These are phyloP conservation scores for Cettia cetti DNA, from an alignment of 2,113 vertebrate species.

Conservation along the genomic window DNA sequence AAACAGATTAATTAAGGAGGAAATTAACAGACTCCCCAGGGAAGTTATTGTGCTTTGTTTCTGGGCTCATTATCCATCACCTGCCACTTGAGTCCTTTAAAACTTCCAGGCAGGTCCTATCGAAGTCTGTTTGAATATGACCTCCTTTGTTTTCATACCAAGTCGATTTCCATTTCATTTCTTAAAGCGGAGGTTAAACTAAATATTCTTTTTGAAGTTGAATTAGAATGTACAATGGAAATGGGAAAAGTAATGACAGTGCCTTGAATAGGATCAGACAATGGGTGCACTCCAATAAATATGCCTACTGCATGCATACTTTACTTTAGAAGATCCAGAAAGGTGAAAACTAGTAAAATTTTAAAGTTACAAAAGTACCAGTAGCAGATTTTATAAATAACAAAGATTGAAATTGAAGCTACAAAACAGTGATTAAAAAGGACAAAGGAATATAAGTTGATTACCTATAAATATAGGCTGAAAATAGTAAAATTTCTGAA, in stretches of 20 bases:
- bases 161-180: slow-evolving; percentile 20
- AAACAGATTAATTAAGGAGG: background rate
- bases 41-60: background rate
- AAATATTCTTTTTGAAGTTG: slow-evolving; percentile 53
- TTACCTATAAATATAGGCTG: background rate
- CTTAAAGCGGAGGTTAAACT: slow-evolving; percentile 39
- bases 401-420: background rate
- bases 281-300: background rate
- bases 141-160: slow-evolving; percentile 19
- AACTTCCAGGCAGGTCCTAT: background rate
- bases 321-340: background rate
- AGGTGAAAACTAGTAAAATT: background rate
- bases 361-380: background rate
- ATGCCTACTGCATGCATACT: background rate
- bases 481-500: background rate
- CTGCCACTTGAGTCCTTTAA: background rate
- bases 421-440: background rate
- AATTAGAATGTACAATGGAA: slow-evolving; percentile 22
- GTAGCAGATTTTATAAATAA: background rate
- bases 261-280: background rate
- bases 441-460: background rate
- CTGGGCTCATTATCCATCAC: background rate
- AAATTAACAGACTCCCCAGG: background rate
- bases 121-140: slow-evolving; percentile 5
- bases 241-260: background rate